A percentile compares a stretch with the other conserved stretches of the same genome.
Conservation (phyloP, 2,113 vertebrate genomes). For the Mesocricetus auratus region DNA sequence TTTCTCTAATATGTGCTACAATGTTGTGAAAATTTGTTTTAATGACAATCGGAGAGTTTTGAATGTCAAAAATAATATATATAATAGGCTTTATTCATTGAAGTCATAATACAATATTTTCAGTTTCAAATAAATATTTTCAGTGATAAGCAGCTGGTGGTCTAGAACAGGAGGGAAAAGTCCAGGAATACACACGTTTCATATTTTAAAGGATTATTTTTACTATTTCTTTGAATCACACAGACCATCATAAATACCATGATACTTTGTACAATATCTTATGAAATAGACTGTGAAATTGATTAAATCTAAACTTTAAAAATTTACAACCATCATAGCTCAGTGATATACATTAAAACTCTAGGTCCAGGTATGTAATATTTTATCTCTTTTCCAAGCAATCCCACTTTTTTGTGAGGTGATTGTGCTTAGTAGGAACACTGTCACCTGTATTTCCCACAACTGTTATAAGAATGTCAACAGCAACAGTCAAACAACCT, state of each 20-base stretch:
- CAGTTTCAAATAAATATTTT: not conserved
- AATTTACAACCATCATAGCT: too few species aligned
- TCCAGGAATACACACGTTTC: too few species aligned
- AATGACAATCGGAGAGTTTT: too few species aligned
- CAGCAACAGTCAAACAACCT: conserved; percentile 65
- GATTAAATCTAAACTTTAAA: too few species aligned
- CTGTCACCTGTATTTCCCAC: conserved; percentile 62
- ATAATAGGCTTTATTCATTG: not conserved
- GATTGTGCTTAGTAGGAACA: not conserved
- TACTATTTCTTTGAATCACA: too few species aligned
- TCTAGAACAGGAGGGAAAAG: too few species aligned
- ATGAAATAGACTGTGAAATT: too few species aligned
- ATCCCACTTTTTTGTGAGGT: not conserved
- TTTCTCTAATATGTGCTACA: not conserved
- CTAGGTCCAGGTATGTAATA: too few species aligned
- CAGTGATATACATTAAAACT: too few species aligned
- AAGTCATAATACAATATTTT: not conserved
- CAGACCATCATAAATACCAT: too few species aligned
- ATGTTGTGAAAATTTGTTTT: not conserved
- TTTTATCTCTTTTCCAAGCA: not conserved
- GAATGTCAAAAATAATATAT: not conserved
- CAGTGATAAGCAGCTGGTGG: not conserved
- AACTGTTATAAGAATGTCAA: conserved; percentile 75
- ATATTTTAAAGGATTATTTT: too few species aligned
- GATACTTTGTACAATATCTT: too few species aligned